Evolutionary conservation across 2,113 vertebrate species (phyloP), one percentile per base, ranked within the genome.

Genomic region (Rattus rattus): DNA sequence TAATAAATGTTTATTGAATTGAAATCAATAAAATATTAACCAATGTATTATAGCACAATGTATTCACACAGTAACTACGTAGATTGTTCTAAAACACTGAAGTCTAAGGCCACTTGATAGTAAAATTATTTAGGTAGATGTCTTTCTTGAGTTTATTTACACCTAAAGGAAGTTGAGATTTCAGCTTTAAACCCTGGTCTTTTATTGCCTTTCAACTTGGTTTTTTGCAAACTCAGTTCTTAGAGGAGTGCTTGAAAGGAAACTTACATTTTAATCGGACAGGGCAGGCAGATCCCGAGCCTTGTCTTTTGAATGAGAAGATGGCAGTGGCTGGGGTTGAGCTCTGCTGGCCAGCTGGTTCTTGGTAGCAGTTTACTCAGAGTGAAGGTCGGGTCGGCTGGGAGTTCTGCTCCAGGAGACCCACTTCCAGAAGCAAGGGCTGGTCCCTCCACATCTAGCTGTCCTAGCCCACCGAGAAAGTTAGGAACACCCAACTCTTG

Each of bases 301-400:
- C 26, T 30, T 33, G 7, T 81, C 36, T 89, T 95, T 88, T 88
- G 20, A 95, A 61, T 79, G 30, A 75, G 22, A 81, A 85, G 83
- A 47, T 88, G 24, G 7, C 12, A 22, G 88, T 36, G 39, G 36
- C 19, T 92, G 5, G 63, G n/a, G n/a, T 54, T 26, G 39, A 81
- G 43, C 63, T 75, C 43, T 59, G 28, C 19, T 19, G 16, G 56
- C 85, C 11, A n/a, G 24, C 49, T 76, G 54, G 12, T 83, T 88
- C 85, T 88, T 77, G 54, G 28, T 81, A n/a, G 33, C 84, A 65
- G 4, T 93, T 80, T 63, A 47, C 39, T 43, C 43, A 43, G 43
- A 43, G 43, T 43, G 43, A 43, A 43, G 43, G 94, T 94, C 98
- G 92, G 91, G 94, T 96, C 96, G 97, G 97, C 54, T 56, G 54